A percentile compares a stretch with the other conserved stretches of the same genome.
phyloP scores from a whole-genome alignment of 2,113 vertebrate species.

The Nicator chloris region DNA sequence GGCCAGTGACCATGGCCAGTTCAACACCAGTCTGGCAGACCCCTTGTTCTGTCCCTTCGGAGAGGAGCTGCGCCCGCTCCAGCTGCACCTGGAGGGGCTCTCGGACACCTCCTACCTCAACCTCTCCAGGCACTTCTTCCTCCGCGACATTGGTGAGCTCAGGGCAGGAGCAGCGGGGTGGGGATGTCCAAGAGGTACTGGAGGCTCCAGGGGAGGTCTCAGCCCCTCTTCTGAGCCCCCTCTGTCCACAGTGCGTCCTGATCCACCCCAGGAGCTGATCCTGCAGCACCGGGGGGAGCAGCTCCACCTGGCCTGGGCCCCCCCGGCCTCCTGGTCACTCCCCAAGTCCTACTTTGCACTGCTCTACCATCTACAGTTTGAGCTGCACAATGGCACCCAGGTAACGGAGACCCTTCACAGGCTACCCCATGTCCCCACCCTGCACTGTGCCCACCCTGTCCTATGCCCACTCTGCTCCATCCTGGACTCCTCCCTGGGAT shows the following conservation, averaged over 20 bases:
- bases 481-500: background rate
- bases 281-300: background rate
- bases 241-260: background rate
- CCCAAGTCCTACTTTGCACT: conserved; percentile 11
- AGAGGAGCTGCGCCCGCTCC: background rate
- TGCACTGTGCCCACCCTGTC: background rate
- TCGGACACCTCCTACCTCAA: background rate
- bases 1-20: fast-evolving
- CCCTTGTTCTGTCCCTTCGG: conserved; percentile 23
- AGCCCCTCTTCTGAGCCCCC: background rate
- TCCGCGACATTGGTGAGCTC: background rate
- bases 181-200: fast-evolving
- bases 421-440: fast-evolving
- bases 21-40: background rate
- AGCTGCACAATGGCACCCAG: conserved; percentile 12
- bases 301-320: conserved; percentile 23
- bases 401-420: background rate
- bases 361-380: conserved; percentile 14
- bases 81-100: conserved; percentile 30
- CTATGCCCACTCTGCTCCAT: background rate
- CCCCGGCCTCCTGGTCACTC: conserved; percentile 13
- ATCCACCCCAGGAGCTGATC: background rate
- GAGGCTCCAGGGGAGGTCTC: no score
- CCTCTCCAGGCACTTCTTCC: background rate
- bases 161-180: fast-evolving